phyloP scores from a whole-genome alignment of 2,113 vertebrate species.

The Gorsachius goisagi region DNA sequence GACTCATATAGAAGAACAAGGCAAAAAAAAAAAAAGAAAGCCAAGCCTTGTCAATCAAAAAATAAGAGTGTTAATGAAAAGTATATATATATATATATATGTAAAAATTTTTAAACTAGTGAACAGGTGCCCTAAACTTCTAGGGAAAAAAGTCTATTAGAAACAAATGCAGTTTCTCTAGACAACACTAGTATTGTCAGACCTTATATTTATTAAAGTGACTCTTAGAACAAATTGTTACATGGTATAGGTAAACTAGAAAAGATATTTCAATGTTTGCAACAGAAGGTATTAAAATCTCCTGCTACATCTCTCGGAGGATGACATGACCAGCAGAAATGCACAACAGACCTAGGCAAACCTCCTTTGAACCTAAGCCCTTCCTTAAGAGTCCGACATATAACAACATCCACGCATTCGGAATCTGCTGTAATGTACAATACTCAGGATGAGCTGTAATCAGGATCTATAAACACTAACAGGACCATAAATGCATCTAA shows the following conservation, averaged over 20 bases:
- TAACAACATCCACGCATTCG: not conserved
- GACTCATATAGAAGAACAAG: fast-evolving
- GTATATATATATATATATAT: not conserved
- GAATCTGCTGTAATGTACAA: not conserved
- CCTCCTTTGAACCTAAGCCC: not conserved
- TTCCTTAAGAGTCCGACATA: not conserved
- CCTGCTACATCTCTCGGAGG: not conserved
- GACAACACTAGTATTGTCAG: not conserved
- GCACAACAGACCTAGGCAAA: not conserved
- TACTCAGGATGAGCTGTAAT: not conserved
- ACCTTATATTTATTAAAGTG: not conserved
- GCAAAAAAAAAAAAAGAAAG: not conserved
- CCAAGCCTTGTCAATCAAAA: not conserved
- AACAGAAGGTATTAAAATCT: not conserved
- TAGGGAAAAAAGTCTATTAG: not conserved
- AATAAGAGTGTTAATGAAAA: not conserved
- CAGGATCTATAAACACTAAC: not conserved
- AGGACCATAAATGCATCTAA: not conserved
- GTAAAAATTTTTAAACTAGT: not conserved
- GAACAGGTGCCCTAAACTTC: not conserved
- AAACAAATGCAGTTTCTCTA: not conserved
- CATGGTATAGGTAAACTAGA: not conserved
- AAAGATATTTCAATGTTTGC: not conserved
- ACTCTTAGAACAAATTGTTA: not conserved
- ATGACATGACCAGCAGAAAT: not conserved